A percentile compares a stretch with the other conserved stretches of the same genome.
Conservation (phyloP, 2,797 vertebrate genomes). For the Anniella stebbinsi region DNA sequence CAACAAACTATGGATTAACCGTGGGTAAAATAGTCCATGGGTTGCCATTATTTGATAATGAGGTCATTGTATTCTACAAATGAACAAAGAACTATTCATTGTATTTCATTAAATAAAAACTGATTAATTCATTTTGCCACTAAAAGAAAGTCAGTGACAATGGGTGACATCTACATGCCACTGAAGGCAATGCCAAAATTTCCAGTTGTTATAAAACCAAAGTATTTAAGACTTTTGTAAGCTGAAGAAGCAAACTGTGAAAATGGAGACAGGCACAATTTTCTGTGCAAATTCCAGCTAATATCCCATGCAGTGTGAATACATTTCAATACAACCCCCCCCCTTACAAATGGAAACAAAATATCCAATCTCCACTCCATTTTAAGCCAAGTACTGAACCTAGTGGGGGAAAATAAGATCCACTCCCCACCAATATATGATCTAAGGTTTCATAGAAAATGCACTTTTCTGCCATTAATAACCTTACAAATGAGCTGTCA, state of each 20-base stretch:
- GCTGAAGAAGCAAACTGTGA: not conserved
- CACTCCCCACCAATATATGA: conserved; percentile 13
- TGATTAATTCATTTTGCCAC: not conserved
- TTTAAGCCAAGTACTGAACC: not conserved
- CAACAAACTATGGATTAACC: too few species aligned
- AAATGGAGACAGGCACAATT: not conserved
- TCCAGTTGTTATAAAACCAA: not conserved
- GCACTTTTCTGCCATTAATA: conserved; percentile 36
- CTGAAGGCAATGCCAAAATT: not conserved
- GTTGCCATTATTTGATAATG: too few species aligned
- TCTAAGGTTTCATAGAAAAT: conserved; percentile 31
- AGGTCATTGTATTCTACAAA: not conserved
- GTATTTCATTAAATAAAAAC: not conserved
- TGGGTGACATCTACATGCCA: not conserved
- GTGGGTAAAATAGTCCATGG: too few species aligned
- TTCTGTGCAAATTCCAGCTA: not conserved
- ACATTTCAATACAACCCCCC: conserved; percentile 10
- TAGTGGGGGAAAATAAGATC: conserved; percentile 32
- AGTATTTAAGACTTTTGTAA: fast-evolving
- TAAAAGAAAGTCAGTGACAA: not conserved
- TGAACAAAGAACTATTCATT: not conserved
- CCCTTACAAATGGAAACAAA: not conserved
- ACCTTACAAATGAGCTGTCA: conserved; percentile 43
- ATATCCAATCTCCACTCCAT: not conserved
- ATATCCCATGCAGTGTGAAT: not conserved